Evolutionary conservation across 2,888 invertebrate species (phyloP), one percentile per base, ranked within the genome.

Genomic region (Hirtodrosophila duncani): DNA sequence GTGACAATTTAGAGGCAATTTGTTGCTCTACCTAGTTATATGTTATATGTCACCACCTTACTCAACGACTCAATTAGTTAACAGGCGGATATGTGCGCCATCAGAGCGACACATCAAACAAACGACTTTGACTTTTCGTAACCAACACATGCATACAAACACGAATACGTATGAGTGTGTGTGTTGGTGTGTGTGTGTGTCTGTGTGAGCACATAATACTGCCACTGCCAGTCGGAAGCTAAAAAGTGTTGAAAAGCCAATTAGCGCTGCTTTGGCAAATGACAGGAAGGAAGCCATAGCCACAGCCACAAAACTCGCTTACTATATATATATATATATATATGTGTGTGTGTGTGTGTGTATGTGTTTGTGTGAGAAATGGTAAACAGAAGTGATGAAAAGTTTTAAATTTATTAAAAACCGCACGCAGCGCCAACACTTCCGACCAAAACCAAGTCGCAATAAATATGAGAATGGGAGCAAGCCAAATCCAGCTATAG

Each of bases 231-330:
- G 52, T 31, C 66, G 81, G 72, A 74, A 74, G 74, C 64, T 56
- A 42, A 44, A 69, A 81, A 74, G 74, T 75, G 74, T 75, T 75
- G 79, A 78, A 72, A 74, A 67, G 64, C 74, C 74, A 74, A 74
- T 74, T 74, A 80, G 72, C 78, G 59, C 67, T 58, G 39, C 46
- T 46, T 53, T 55, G 53, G 55, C 50, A 61, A 65, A 65, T 65
- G 72, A 56, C 77, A 77, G 72, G 72, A 72, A 80, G 72, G 72
- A 72, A 72, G 72, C 72, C 80, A 71, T 79, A 75, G 64, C 63
- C 63, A 67, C 52, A 57, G 58, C 55, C 24, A 21, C 31, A 62
- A 27, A 43, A 42, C n/a, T n/a, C n/a, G n/a, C n/a, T n/a, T n/a
- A n/a, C n/a, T n/a, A n/a, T n/a, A n/a, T n/a, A n/a, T n/a, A n/a